A percentile compares a stretch with the other conserved stretches of the same genome.
phyloP scores from a whole-genome alignment of 2,888 invertebrate genomes.

The Laothoe populi region DNA sequence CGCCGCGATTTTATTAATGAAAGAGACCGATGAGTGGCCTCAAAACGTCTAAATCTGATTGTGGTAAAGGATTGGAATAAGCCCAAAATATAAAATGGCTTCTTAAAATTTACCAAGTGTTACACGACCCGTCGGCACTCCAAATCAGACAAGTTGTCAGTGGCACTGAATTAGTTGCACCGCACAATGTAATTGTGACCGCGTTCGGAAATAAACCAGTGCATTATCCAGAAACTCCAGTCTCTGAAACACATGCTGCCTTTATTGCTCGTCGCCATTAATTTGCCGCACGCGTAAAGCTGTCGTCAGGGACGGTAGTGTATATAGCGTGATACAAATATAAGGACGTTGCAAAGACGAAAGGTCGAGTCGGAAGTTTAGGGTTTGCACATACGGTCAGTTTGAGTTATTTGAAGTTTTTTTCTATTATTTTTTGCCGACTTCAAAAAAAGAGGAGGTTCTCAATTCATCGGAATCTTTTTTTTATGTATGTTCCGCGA shows the following conservation, averaged over 20 bases:
- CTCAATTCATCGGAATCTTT: too few relatives aligned
- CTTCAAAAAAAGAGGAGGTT: too few relatives aligned
- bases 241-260: background rate
- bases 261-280: conserved; percentile 15
- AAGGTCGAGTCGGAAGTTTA: background rate
- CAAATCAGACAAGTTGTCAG: background rate
- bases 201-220: conserved; percentile 15
- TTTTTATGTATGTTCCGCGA: too few relatives aligned
- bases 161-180: background rate
- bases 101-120: background rate
- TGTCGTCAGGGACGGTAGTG: background rate
- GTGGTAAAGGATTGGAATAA: background rate
- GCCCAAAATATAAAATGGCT: background rate
- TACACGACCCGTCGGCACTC: background rate
- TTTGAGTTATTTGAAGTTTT: too few relatives aligned
- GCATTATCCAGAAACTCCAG: background rate
- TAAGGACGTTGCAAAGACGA: conserved; percentile 7
- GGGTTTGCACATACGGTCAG: background rate
- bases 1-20: too few relatives aligned
- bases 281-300: conserved; percentile 17
- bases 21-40: too few relatives aligned
- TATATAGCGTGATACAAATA: background rate
- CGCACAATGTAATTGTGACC: background rate
- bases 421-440: too few relatives aligned
- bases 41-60: background rate